Evolutionary conservation across 2,113 vertebrate genomes (phyloP), one percentile per base, ranked within the genome.

Genomic region (Cygnus buccinator): DNA sequence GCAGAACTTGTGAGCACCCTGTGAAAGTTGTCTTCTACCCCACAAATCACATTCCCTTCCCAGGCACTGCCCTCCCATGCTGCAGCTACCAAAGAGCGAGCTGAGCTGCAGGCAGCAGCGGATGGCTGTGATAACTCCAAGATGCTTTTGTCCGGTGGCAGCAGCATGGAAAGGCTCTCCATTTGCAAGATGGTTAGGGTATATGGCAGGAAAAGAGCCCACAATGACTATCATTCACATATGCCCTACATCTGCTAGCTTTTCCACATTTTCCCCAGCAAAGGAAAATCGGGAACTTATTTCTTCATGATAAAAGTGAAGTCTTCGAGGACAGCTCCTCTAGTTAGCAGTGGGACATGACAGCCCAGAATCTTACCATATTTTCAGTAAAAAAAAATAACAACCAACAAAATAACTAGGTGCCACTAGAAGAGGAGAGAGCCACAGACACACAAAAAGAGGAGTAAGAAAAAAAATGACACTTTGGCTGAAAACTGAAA

Each of bases 131-230:
- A 15, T 29, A 77, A 43, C 33, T 77, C 43, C 84, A 39, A 35
- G 19, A 77, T 68, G 39, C 33, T 68, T 84, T 50, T 61, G 18
- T 65, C 31, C 68, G 15, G 11, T 6, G 3, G 16, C 1, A 72
- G 48, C 33, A 76, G 54, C 37, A 68, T 6, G 23, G 59, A 33
- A 80, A 55, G 11, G 28, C 23, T 10, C 10, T 91, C 50, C 7
- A 43, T 52, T 57, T 80, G 55, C 28, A 74, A 33, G 44, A 43
- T 16, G 5, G 29, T 74, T 58, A 62, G 9, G 21, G 58, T 81
- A 71, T 0, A 19, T 29, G 2, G 2, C 2, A 5, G 2, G 5
- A 13, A 37, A 48, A 59, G 59, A 35, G 19, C 11, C 23, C 5
- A n/a, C 26, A 31, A 33, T 26, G 26, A 2, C 31, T 68, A 17